Evolutionary conservation across 2,113 vertebrate genomes (phyloP), one percentile per base, ranked within the genome.

Genomic region (Phrynocephalus versicolor): DNA sequence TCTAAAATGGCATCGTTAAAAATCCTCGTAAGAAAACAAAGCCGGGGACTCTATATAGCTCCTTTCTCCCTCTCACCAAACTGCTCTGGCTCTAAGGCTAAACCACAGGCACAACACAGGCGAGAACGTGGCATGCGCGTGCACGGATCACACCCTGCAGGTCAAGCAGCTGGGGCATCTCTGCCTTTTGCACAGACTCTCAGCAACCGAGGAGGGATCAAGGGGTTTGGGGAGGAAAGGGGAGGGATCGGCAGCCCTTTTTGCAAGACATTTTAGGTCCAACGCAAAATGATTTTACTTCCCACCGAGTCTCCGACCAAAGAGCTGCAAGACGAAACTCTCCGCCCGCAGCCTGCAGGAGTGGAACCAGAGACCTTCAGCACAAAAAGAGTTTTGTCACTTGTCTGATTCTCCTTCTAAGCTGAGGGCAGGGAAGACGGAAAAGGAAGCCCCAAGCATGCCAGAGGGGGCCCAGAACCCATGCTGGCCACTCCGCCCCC

Each of bases 91-190:
- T 67, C 70, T 35, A 85, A 51, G 83, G 87, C 92, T 84, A 88
- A 72, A 39, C 64, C 89, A 77, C 91, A 93, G 91, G 92, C 92
- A 91, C 90, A 6, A 57, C 72, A 12, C 76, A 79, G 84, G 81
- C 88, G 91, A 90, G 76, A 71, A 1, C 2, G 92, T 89, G 91
- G 91, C 92, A 92, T 88, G 72, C 86, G 84, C 85, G 83, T 81
- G 27, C 12, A 0, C 69, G 64, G 2, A 4, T 14, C 58, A 3
- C 13, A 0, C n/a, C 1, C 0, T 10, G 37, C 0, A 16, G 0
- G 0, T 25, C 0, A 5, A 0, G 33, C 27, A 6, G 88, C 81
- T 33, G 25, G 27, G 1, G 2, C 51, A 27, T n/a, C 10, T 12
- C 30, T 6, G 18, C 62, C 0, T 6, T 4, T 1, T 15, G 18